Base-by-base conservation (phyloP, 1,140 invertebrate species). In the Luehdorfia chinensis region DNA sequence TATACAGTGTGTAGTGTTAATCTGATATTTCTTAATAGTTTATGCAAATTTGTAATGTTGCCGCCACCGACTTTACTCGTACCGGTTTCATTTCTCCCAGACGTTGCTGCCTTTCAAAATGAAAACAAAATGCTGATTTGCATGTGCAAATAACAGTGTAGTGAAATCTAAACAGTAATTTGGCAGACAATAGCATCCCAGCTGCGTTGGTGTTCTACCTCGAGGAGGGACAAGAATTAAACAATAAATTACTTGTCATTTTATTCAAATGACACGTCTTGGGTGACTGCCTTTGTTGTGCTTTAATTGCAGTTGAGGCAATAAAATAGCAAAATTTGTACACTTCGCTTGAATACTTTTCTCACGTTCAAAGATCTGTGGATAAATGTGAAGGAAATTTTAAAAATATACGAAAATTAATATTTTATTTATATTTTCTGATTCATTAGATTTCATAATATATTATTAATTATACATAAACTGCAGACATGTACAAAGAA, bases 91-190 rank as follows among this genome's bases (percentile, higher is more conserved):
- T 69, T 65, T 53, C 53, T 70, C 59, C 48, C 36, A 52, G 45
- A 47, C 49, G 43, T 64, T 48, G 50, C 59, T 55, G 56, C 52
- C 33, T 54, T 56, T 53, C 57, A 48, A 55, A 53, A 70, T 67
- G 60, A 70, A 80, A 77, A 83, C 78, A 81, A 84, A 84, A 77
- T 70, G 67, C 65, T 73, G 66, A 79, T 85, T 85, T 85, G 70
- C 81, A 85, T 83, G 67, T 72, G 67, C 74, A 79, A 85, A 85
- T 81, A 83, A 72, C 64, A 59, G 37, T 74, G 73, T 79, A 79
- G 78, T 74, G 70, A 74, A 78, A 81, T 75, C 64, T 65, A 83
- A 83, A 84, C 67, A 84, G 68, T 66, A 79, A 83, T 85, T 85
- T 81, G 45, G 69, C 39, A 66, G 66, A 81, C 72, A 81, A 80